Base-by-base conservation (phyloP, 1,140 invertebrate genomes). In the Phocides pigmalion region DNA sequence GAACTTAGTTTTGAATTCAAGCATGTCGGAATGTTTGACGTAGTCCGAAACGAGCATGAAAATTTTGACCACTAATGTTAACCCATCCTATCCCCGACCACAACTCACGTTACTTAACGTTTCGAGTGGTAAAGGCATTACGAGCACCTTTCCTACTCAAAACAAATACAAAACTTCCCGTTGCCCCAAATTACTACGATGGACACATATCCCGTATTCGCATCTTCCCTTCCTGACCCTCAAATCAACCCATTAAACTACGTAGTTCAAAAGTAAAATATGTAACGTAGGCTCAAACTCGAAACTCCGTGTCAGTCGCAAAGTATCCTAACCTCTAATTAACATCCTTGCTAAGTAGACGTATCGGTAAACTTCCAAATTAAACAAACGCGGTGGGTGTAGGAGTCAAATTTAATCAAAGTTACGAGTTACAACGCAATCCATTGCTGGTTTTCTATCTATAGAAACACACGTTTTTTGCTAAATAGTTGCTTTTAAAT, bases 291-390 rank as follows among this genome's bases (percentile, higher is more conserved):
- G 41, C 16, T 8, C 16, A 42, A 42, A 42, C 41, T 42, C 15
- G 15, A 17, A 42, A 42, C 41, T 42, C 8, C 41, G 41, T 19
- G 22, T 22, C 46, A 28, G 46, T 5, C 12, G 5, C 25, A 32
- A n/a, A n/a, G 47, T 22, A 49, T 49, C 25, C 47, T 28, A 49
- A 49, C 46, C 47, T 32, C 15, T 50, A 50, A 50, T 50, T 50
- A 50, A 32, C 47, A 50, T 32, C 47, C 4, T 6, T 50, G 25
- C 25, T 50, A 54, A 59, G 51, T 62, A 62, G 62, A 49, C 53
- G 61, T 68, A 63, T 63, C 61, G 39, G 58, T 51, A 64, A 59
- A 68, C 53, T 63, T 50, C 22, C 17, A 58, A 63, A 68, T 68
- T 63, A 68, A 68, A 64, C 61, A 59, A 68, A 59, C 53, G 61